A percentile compares a stretch with the other conserved stretches of the same genome.
Conservation (phyloP, 1,140 invertebrate genomes). For the Cydia splendana region DNA sequence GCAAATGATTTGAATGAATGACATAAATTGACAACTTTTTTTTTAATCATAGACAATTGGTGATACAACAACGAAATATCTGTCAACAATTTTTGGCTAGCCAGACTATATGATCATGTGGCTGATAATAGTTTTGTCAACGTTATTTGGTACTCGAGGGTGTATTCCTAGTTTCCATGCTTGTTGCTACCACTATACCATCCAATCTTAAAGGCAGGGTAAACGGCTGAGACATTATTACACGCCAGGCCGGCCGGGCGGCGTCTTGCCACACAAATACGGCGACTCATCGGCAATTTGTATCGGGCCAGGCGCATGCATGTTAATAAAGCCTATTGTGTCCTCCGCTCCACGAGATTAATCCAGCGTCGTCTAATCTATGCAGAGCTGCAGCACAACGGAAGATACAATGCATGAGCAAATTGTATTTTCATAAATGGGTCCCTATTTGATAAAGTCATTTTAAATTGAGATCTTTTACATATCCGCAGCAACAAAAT, state of each 20-base stretch:
- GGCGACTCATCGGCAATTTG: slow-evolving; percentile 57
- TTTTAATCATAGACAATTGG: too few species aligned
- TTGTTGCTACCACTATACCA: background rate
- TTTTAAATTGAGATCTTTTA: background rate
- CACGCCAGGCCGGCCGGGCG: slow-evolving; percentile 37
- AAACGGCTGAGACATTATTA: slow-evolving; percentile 39
- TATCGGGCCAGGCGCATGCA: slow-evolving; percentile 58
- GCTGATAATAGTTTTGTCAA: too few species aligned
- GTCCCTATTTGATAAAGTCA: background rate
- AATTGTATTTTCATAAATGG: slow-evolving; percentile 5
- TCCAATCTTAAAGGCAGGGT: slow-evolving; percentile 27
- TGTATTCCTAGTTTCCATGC: too few species aligned
- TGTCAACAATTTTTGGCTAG: too few species aligned
- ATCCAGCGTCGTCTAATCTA: slow-evolving; percentile 35
- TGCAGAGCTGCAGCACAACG: background rate
- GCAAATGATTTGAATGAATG: too few species aligned
- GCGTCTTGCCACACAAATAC: slow-evolving; percentile 40
- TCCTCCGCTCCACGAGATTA: slow-evolving; percentile 55
- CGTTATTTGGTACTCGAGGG: too few species aligned
- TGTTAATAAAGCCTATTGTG: slow-evolving; percentile 71
- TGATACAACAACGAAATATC: too few species aligned
- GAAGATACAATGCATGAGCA: slow-evolving; percentile 19
- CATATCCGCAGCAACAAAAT: background rate
- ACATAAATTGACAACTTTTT: too few species aligned
- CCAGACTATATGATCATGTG: too few species aligned